Evolutionary conservation across 2,113 vertebrate species (phyloP).

Genomic region (Tinamus guttatus): DNA sequence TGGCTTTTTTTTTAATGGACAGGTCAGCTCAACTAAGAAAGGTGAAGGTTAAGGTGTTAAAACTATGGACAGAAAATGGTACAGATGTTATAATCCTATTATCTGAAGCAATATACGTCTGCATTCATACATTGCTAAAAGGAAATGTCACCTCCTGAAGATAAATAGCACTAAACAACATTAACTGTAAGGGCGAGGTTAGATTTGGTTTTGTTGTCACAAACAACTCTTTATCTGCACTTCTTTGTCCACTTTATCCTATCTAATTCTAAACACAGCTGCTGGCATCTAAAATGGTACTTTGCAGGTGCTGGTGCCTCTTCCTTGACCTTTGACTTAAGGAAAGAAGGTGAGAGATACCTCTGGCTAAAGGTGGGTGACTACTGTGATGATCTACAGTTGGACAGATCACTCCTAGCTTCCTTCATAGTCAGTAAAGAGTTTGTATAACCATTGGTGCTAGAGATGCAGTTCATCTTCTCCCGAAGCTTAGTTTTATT

Average conservation of each 20-base stretch:
- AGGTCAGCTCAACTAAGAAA: background rate
- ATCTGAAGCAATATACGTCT: background rate
- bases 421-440: background rate
- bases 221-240: background rate
- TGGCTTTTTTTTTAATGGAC: background rate
- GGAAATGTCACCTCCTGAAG: background rate
- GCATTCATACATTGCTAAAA: background rate
- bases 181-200: background rate
- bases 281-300: background rate
- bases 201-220: background rate
- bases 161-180: background rate
- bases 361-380: background rate
- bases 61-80: background rate
- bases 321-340: background rate
- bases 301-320: fast-evolving
- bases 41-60: background rate
- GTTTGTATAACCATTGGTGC: background rate
- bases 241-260: background rate
- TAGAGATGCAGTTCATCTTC: background rate
- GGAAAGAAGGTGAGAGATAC: background rate
- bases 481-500: background rate
- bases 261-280: background rate
- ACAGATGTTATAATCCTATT: background rate
- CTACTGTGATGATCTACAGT: background rate
- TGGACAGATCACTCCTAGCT: background rate